Evolutionary conservation across 2,888 invertebrate genomes (phyloP).

Genomic region (Zaprionus obscuricornis): DNA sequence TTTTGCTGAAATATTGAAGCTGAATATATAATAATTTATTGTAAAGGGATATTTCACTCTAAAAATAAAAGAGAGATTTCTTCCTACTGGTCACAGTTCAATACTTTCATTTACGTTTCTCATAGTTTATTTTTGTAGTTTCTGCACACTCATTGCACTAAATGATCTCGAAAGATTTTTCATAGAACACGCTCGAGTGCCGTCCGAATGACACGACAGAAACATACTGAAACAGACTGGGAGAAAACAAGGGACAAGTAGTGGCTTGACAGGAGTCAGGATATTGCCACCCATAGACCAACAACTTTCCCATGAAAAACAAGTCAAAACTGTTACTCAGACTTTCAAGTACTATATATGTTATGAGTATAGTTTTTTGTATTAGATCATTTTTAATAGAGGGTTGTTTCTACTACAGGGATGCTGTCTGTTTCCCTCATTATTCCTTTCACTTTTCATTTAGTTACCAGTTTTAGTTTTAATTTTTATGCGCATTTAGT

Average conservation of each 20-base stretch:
- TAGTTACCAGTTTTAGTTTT: constrained; percentile 25
- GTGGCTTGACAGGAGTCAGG: constrained; percentile 10
- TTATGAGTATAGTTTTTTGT: too few relatives aligned
- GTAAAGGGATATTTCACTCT: too few relatives aligned
- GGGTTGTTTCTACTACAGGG: constrained; percentile 46
- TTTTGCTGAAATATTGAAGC: too few relatives aligned
- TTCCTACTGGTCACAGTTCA: too few relatives aligned
- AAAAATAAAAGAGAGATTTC: too few relatives aligned
- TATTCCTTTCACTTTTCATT: constrained; percentile 24
- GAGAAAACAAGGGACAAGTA: constrained; percentile 54
- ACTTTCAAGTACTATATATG: too few relatives aligned
- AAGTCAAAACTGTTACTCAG: constrained; percentile 34
- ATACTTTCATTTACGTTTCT: too few relatives aligned
- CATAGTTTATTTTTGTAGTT: constrained; percentile 2
- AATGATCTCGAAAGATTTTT: constrained; percentile 49
- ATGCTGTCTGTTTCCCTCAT: constrained; percentile 40
- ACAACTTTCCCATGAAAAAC: constrained; percentile 62
- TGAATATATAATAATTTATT: too few relatives aligned
- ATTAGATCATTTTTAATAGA: constrained; percentile 56
- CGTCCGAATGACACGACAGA: constrained; percentile 53
- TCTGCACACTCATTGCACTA: constrained; percentile 54
- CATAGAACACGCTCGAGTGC: constrained; percentile 48
- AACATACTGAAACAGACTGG: too few relatives aligned
- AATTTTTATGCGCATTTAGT: constrained; percentile 71
- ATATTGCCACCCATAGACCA: constrained; percentile 59